Evolutionary conservation across 2,888 invertebrate species (phyloP).

Genomic region (Erebia epiphron): DNA sequence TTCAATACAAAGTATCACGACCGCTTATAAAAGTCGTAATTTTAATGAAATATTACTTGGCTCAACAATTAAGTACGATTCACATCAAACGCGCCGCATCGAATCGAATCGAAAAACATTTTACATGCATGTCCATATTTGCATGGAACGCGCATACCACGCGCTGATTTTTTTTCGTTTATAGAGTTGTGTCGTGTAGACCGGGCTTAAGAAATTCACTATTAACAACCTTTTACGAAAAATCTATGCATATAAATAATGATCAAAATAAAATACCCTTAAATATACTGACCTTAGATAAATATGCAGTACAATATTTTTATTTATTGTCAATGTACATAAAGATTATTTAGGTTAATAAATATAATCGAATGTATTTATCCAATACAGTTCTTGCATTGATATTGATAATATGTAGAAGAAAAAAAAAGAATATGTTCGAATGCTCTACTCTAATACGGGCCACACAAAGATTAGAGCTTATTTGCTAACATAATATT

Average conservation of each 20-base stretch:
- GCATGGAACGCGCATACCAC: too few relatives aligned
- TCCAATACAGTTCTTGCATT: not conserved
- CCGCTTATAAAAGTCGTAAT: too few relatives aligned
- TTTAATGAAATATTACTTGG: too few relatives aligned
- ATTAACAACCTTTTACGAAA: constrained; percentile 6
- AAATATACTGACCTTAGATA: not conserved
- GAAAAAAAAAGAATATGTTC: not conserved
- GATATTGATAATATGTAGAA: not conserved
- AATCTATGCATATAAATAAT: not conserved
- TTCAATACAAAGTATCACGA: too few relatives aligned
- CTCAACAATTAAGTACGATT: too few relatives aligned
- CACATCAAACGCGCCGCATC: too few relatives aligned
- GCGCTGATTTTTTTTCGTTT: too few relatives aligned
- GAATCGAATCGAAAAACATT: too few relatives aligned
- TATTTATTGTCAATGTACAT: constrained; percentile 10
- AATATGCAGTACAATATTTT: not conserved
- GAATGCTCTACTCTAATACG: too few relatives aligned
- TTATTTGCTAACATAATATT: too few relatives aligned
- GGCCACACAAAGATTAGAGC: too few relatives aligned
- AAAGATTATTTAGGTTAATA: not conserved
- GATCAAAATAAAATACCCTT: not conserved
- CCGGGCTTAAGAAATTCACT: not conserved
- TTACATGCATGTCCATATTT: too few relatives aligned
- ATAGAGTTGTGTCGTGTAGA: not conserved
- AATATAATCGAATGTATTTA: not conserved